These are phyloP conservation scores for Drosophila suboccidentalis DNA, from an alignment of 2,888 invertebrate species.

Conservation along the genomic window DNA sequence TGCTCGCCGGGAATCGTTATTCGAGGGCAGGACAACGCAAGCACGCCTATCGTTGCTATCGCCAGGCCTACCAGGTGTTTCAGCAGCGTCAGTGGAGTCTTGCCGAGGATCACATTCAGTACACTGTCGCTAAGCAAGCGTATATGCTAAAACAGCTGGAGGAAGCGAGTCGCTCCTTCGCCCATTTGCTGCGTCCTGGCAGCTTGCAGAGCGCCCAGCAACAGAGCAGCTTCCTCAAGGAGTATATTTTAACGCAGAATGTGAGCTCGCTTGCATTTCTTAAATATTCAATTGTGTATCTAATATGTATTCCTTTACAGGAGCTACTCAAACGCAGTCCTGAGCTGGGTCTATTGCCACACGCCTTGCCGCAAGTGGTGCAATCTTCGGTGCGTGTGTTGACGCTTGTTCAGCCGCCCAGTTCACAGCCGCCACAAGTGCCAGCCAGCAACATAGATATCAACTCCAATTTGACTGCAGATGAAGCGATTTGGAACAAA, in stretches of 20 bases:
- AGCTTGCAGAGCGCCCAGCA: slow-evolving; percentile 90
- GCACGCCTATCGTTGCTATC: slow-evolving; percentile 96
- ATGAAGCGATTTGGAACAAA: slow-evolving; percentile 89
- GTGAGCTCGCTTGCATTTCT: slow-evolving; percentile 85
- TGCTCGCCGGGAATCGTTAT: slow-evolving; percentile 97
- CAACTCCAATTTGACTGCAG: slow-evolving; percentile 83
- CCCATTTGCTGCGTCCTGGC: slow-evolving; percentile 90
- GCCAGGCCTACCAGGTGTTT: slow-evolving; percentile 94
- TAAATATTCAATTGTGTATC: background rate
- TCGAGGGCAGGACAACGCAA: slow-evolving; percentile 96
- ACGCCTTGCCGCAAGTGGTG: slow-evolving; percentile 92
- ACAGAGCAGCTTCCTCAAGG: slow-evolving; percentile 93
- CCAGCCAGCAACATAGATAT: slow-evolving; percentile 84
- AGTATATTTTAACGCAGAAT: slow-evolving; percentile 94
- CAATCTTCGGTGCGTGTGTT: slow-evolving; percentile 90
- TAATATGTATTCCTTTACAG: slow-evolving; percentile 52
- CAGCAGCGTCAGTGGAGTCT: slow-evolving; percentile 93
- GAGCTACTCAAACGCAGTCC: slow-evolving; percentile 83
- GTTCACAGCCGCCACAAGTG: slow-evolving; percentile 74
- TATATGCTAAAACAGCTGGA: slow-evolving; percentile 91
- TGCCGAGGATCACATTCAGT: slow-evolving; percentile 98
- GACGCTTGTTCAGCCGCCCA: slow-evolving; percentile 81
- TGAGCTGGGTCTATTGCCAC: slow-evolving; percentile 87
- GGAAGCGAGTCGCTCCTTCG: slow-evolving; percentile 91
- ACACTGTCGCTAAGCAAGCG: slow-evolving; percentile 96